Evolutionary conservation across 1,140 invertebrate species (phyloP).

Genomic region (Lepeophtheirus salmonis): DNA sequence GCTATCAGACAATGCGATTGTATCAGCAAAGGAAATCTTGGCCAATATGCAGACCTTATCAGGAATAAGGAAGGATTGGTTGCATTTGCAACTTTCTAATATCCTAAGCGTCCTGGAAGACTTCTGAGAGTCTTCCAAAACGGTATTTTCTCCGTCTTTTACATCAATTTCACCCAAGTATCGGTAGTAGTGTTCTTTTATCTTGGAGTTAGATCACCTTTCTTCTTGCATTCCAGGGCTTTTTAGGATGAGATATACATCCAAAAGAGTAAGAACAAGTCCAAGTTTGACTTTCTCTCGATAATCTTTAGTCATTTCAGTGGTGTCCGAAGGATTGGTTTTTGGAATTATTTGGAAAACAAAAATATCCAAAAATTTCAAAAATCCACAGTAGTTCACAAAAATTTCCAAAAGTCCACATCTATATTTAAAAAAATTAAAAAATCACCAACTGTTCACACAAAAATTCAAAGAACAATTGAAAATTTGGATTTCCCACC

Average conservation of each 20-base stretch:
- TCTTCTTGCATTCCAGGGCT: conserved; percentile 88
- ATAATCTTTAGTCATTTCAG: conserved; percentile 96
- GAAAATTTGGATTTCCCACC: no score
- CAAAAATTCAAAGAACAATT: no score
- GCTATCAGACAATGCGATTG: conserved; percentile 37
- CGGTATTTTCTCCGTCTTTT: conserved; percentile 77
- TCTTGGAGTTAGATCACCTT: conserved; percentile 99
- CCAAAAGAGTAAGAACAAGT: conserved; percentile 71
- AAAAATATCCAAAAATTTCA: no score
- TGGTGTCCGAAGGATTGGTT: no score
- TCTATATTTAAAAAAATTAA: no score
- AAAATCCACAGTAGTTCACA: no score
- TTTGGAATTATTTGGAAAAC: no score
- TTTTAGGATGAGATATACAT: conserved; percentile 91
- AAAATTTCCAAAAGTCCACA: no score
- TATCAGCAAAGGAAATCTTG: conserved; percentile 57
- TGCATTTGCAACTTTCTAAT: conserved; percentile 97
- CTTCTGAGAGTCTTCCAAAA: conserved; percentile 93
- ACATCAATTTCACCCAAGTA: conserved; percentile 97
- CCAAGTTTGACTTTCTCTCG: conserved; percentile 95
- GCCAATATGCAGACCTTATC: conserved; percentile 95
- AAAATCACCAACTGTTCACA: no score
- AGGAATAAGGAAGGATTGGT: conserved; percentile 88
- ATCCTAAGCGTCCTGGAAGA: conserved; percentile 98
- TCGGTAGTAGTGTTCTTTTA: conserved; percentile 99